Conservation (phyloP, 2,113 vertebrate species). For the Atlantisia rogersi region DNA sequence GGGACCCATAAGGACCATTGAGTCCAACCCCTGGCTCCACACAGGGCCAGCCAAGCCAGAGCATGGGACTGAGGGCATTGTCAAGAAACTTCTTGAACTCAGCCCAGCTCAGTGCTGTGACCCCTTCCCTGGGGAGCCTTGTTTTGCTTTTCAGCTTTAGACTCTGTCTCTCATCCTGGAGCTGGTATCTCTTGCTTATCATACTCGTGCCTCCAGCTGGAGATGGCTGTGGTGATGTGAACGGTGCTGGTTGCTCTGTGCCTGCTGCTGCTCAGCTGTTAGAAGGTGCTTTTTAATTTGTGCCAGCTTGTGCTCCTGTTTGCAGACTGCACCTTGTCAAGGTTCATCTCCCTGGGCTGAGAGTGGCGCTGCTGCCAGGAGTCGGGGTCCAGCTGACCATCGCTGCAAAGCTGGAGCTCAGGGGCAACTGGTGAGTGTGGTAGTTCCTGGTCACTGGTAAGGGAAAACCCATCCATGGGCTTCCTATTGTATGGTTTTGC, state of each 20-base stretch:
- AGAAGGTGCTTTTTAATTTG: neutral
- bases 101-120: too few species aligned
- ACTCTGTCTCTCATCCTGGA: neutral
- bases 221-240: neutral
- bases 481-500: fast-evolving
- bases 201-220: fast-evolving
- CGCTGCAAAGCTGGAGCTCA: neutral
- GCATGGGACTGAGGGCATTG: too few species aligned
- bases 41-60: too few species aligned
- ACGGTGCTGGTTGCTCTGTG: fast-evolving
- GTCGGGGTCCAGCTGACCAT: neutral
- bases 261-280: neutral
- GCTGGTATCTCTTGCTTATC: neutral
- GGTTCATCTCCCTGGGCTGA: neutral
- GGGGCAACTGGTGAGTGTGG: constrained; percentile 23
- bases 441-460: fast-evolving
- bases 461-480: neutral
- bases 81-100: too few species aligned
- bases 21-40: too few species aligned
- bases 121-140: neutral
- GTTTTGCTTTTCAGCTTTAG: neutral
- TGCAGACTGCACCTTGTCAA: constrained; percentile 32
- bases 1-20: too few species aligned
- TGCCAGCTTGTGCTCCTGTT: neutral
- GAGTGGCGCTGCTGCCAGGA: neutral